phyloP scores from a whole-genome alignment of 1,140 invertebrate species.

The Dolichoris vasculosae region DNA sequence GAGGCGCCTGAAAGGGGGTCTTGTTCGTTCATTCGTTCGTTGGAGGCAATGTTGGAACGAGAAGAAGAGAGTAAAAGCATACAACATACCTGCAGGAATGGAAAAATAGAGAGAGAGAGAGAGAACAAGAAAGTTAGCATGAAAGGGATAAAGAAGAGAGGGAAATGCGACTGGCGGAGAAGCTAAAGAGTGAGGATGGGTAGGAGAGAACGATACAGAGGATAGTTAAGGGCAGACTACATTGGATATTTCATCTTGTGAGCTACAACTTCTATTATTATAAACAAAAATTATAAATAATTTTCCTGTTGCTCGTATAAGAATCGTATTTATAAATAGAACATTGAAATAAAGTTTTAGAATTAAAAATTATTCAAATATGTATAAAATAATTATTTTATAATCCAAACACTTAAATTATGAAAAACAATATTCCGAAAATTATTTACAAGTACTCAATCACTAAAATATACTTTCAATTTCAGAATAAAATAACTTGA shows the following conservation, averaged over 20 bases:
- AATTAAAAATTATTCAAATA: too few species aligned
- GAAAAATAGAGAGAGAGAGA: conserved; percentile 9
- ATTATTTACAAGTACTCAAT: too few species aligned
- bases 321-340: too few species aligned
- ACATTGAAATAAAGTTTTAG: too few species aligned
- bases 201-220: conserved; percentile 40
- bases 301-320: too few species aligned
- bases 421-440: too few species aligned
- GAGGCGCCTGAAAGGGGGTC: conserved; percentile 58
- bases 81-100: background rate
- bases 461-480: too few species aligned
- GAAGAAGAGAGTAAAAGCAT: conserved; percentile 59
- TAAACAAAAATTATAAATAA: too few species aligned
- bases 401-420: too few species aligned
- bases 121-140: conserved; percentile 28
- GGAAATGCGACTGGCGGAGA: conserved; percentile 32
- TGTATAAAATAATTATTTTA: too few species aligned
- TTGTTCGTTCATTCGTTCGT: conserved; percentile 63
- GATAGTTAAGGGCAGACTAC: conserved; percentile 42
- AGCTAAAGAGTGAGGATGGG: conserved; percentile 47
- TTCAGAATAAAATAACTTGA: too few species aligned
- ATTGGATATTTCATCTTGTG: conserved; percentile 35
- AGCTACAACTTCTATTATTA: background rate
- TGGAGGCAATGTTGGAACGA: conserved; percentile 56
- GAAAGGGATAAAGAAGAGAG: conserved; percentile 19